Percentiles rank a stretch among this genome's conserved stretches.
Conservation (phyloP, 2,113 vertebrate genomes). For the Marcusenius ussheri region DNA sequence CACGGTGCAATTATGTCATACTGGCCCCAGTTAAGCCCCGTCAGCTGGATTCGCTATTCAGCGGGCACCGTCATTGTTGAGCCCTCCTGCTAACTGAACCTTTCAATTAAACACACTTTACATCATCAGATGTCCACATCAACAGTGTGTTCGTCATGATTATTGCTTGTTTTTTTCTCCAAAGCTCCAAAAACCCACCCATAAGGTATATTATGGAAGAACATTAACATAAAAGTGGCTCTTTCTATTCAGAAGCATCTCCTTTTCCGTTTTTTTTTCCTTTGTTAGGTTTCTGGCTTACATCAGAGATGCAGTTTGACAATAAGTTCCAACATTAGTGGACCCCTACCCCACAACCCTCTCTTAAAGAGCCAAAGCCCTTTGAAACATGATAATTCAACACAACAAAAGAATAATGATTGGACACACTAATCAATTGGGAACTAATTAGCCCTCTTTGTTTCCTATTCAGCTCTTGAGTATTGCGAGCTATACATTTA, state of each 20-base stretch:
- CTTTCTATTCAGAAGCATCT: background rate
- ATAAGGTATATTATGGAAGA: background rate
- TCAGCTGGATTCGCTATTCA: background rate
- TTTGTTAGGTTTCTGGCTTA: background rate
- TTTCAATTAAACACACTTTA: background rate
- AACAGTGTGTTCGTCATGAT: background rate
- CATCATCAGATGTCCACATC: background rate
- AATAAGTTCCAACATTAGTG: conserved; percentile 9
- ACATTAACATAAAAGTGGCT: background rate
- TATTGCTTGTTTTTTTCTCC: background rate
- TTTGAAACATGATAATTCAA: conserved; percentile 16
- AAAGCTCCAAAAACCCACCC: background rate
- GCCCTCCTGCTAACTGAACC: background rate
- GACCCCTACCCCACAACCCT: background rate
- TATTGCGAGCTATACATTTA: conserved; percentile 3
- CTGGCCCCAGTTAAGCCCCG: background rate
- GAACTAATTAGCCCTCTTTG: conserved; percentile 12
- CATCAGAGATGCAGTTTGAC: background rate
- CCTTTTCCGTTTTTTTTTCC: background rate
- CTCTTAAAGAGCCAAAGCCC: background rate
- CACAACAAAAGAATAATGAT: conserved; percentile 16
- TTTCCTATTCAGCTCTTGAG: conserved; percentile 2
- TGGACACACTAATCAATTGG: conserved; percentile 17
- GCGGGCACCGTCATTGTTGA: background rate
- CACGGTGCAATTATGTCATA: background rate